A percentile compares a stretch with the other conserved stretches of the same genome.
Conservation (phyloP, 2,888 invertebrate genomes). For the Hylaea fasciaria region DNA sequence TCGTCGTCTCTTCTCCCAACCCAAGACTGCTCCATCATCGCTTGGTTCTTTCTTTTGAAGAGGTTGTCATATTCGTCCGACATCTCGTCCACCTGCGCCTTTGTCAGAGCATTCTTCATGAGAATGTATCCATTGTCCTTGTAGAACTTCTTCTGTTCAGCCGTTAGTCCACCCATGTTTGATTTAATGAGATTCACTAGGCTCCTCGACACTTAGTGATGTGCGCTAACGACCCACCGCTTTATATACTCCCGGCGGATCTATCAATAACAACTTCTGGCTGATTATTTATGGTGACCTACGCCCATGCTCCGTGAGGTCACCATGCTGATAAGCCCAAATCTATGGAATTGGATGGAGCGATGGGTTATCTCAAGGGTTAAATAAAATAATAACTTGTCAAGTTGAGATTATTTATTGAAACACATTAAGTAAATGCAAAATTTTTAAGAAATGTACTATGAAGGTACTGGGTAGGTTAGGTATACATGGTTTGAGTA, state of each 20-base stretch:
- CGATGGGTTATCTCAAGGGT: constrained; percentile 15
- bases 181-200: constrained; percentile 9
- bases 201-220: constrained; percentile 19
- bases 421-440: too few species aligned
- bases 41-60: constrained; percentile 76
- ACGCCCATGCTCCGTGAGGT: constrained; percentile 18
- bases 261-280: constrained; percentile 14
- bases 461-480: too few species aligned
- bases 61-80: constrained; percentile 79
- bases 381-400: background rate
- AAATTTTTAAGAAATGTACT: too few species aligned
- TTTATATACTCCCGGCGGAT: constrained; percentile 26
- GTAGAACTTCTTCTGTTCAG: constrained; percentile 78
- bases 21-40: constrained; percentile 83
- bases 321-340: constrained; percentile 19
- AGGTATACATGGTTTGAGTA: too few species aligned
- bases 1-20: constrained; percentile 69
- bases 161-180: constrained; percentile 63
- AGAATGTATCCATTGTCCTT: constrained; percentile 82
- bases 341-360: constrained; percentile 11
- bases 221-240: background rate
- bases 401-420: too few species aligned
- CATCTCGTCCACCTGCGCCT: constrained; percentile 73
- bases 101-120: constrained; percentile 73
- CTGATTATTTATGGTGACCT: constrained; percentile 32